phyloP scores from a whole-genome alignment of 2,888 invertebrate genomes.

The Parascotia fuliginaria region DNA sequence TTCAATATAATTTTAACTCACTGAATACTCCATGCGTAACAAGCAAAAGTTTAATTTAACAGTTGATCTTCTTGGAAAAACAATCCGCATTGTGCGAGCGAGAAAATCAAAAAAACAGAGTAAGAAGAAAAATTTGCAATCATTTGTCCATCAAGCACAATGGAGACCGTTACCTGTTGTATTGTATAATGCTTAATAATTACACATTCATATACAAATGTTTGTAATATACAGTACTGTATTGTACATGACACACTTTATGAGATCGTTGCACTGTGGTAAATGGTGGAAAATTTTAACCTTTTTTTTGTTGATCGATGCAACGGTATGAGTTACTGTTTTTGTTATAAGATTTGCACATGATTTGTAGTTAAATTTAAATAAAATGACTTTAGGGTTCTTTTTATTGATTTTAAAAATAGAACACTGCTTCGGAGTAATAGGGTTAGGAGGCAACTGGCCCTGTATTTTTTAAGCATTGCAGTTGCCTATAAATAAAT shows the following conservation, averaged over 20 bases:
- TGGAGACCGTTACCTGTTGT: conserved; percentile 71
- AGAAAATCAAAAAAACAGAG: conserved; percentile 23
- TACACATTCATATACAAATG: conserved; percentile 71
- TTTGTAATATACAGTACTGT: conserved; percentile 41
- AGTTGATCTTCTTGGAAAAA: conserved; percentile 46
- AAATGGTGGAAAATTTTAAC: conserved; percentile 25
- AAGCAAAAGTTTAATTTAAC: conserved; percentile 24
- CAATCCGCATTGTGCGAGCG: conserved; percentile 26
- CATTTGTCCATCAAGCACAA: conserved; percentile 80
- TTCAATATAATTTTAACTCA: background rate
- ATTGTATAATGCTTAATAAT: conserved; percentile 77
- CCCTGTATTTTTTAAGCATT: too few relatives aligned
- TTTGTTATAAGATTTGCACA: background rate
- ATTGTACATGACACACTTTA: conserved; percentile 47
- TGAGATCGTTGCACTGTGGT: conserved; percentile 44
- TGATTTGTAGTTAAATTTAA: too few relatives aligned
- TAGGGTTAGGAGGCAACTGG: too few relatives aligned
- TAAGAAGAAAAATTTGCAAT: conserved; percentile 63
- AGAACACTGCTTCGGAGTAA: too few relatives aligned
- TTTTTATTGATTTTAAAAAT: too few relatives aligned
- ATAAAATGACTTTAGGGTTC: too few relatives aligned
- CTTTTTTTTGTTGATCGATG: conserved; percentile 11
- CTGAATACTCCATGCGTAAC: conserved; percentile 3
- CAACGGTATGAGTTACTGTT: conserved; percentile 21
- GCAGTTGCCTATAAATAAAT: too few relatives aligned